A percentile compares a stretch with the other conserved stretches of the same genome.
Evolutionary conservation across 2,113 vertebrate species (phyloP).

Genomic region (Ascaphus truei): DNA sequence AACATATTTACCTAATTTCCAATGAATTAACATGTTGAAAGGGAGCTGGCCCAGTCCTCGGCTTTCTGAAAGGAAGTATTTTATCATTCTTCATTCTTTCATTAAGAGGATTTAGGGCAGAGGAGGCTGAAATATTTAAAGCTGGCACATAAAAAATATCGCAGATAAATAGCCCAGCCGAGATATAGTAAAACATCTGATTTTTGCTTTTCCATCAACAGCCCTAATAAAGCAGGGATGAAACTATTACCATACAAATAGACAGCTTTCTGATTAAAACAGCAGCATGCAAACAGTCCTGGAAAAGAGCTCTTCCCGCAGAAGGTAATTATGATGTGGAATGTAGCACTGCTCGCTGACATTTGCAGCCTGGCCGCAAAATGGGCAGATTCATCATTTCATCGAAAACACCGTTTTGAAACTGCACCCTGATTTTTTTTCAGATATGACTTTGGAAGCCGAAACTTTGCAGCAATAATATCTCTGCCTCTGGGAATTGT

Average conservation of each 20-base stretch:
- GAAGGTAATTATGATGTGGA: conserved; percentile 55
- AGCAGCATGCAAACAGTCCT: conserved; percentile 49
- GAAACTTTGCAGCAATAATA: background rate
- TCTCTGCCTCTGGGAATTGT: background rate
- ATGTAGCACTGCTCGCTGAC: conserved; percentile 45
- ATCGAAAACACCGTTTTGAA: conserved; percentile 16
- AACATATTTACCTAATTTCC: conserved; percentile 46
- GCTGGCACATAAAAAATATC: conserved; percentile 45
- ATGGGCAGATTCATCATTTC: conserved; percentile 40
- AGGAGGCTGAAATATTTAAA: conserved; percentile 50
- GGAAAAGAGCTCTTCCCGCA: conserved; percentile 48
- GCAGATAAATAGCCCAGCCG: conserved; percentile 55
- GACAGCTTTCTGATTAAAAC: conserved; percentile 66
- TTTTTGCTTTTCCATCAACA: conserved; percentile 62
- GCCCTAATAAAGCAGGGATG: conserved; percentile 60
- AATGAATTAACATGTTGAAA: conserved; percentile 46
- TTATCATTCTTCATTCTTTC: conserved; percentile 52
- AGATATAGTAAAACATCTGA: conserved; percentile 58
- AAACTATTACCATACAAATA: conserved; percentile 74
- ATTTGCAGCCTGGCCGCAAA: conserved; percentile 46
- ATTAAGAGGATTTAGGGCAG: conserved; percentile 53
- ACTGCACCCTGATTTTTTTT: background rate
- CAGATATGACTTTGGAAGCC: background rate
- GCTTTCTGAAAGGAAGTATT: conserved; percentile 46
- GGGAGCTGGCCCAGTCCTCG: conserved; percentile 38